Percentiles rank a stretch among this genome's conserved stretches.
Evolutionary conservation across 2,113 vertebrate species (phyloP).

Genomic region (Lonchura striata): DNA sequence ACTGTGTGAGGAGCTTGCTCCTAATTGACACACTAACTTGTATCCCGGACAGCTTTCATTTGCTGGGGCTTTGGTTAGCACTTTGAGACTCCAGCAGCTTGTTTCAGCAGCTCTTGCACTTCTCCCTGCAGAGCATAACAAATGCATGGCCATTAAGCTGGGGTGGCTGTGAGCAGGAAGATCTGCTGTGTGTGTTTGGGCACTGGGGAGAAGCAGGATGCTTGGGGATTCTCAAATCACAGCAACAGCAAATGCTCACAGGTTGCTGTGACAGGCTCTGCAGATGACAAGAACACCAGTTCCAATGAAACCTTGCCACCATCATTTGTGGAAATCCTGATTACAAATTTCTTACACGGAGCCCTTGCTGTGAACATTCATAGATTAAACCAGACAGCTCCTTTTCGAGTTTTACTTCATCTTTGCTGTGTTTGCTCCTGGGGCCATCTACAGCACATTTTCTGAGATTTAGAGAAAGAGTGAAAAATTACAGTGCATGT

Average conservation of each 20-base stretch:
- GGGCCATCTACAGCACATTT: constrained; percentile 60
- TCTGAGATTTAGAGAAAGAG: constrained; percentile 63
- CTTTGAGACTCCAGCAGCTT: not conserved
- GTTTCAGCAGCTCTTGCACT: not conserved
- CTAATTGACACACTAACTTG: not conserved
- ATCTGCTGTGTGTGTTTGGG: not conserved
- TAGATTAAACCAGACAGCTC: constrained; percentile 69
- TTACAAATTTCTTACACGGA: constrained; percentile 66
- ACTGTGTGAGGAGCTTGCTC: not conserved
- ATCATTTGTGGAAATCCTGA: constrained; percentile 56
- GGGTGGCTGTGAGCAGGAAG: not conserved
- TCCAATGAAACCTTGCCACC: constrained; percentile 42
- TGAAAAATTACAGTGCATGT: constrained; percentile 60
- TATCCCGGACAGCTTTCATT: not conserved
- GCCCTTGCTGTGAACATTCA: constrained; percentile 58
- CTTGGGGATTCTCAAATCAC: constrained; percentile 23
- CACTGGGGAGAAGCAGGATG: not conserved
- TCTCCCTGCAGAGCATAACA: constrained; percentile 28
- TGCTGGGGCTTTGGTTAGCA: not conserved
- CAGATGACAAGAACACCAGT: constrained; percentile 25
- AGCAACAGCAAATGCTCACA: not conserved
- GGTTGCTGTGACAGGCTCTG: constrained; percentile 13
- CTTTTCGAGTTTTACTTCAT: constrained; percentile 67
- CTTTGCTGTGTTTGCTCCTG: constrained; percentile 67
- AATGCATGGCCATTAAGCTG: not conserved